Percentiles rank a stretch among this genome's conserved stretches.
Conservation (phyloP, 2,113 vertebrate genomes). For the Merops nubicus region DNA sequence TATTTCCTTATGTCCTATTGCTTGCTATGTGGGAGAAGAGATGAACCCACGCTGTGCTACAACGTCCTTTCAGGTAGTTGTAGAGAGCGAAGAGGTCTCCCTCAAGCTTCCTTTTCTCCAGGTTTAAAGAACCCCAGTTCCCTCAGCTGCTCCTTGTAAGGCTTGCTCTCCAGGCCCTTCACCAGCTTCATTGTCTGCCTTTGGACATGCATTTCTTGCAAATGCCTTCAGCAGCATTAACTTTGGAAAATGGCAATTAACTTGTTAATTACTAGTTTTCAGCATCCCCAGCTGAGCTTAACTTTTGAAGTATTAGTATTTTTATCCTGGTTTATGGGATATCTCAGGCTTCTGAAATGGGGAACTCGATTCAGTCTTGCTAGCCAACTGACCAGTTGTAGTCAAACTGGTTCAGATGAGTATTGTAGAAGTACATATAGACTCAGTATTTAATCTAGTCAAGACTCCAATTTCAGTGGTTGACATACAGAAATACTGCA, state of each 20-base stretch:
- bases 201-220: background rate
- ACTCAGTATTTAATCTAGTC: background rate
- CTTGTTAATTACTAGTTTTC: background rate
- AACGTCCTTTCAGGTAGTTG: background rate
- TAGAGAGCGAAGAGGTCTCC: background rate
- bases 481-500: background rate
- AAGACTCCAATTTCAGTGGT: background rate
- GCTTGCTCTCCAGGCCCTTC: too few relatives aligned
- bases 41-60: background rate
- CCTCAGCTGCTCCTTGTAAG: too few relatives aligned
- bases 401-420: background rate
- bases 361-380: background rate
- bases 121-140: background rate
- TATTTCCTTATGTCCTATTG: background rate
- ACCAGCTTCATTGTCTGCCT: too few relatives aligned
- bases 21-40: background rate
- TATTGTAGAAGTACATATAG: background rate
- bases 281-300: background rate
- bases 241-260: background rate
- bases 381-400: background rate
- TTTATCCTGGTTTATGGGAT: background rate
- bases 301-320: background rate
- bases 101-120: background rate
- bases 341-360: background rate
- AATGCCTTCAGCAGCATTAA: background rate